Base-by-base conservation (phyloP, 2,113 vertebrate species). In the Synodontis membranacea region DNA sequence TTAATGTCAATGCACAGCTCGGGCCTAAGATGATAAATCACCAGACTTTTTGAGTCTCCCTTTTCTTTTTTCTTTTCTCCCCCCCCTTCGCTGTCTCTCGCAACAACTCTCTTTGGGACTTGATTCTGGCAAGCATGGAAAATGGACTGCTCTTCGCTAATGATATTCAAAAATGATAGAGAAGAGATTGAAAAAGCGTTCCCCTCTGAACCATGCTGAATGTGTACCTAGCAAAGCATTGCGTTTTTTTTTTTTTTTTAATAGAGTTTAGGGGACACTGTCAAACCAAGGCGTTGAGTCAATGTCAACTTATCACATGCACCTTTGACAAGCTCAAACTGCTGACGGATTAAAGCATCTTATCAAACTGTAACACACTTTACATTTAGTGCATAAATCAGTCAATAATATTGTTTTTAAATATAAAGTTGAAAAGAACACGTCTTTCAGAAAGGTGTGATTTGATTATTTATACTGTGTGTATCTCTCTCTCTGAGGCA, bases 161-260 rank as follows among this genome's bases (percentile, higher is more conserved):
- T 99, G 98, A 99, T 97, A 89, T 97, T 97, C 92, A 97, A 98
- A 99, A 99, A 98, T 98, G 96, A 98, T 97, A 97, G 96, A 97
- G 96, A 95, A 95, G 95, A 99, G 97, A 99, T 98, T 97, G 96
- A 96, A 97, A 97, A 96, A 96, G 94, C 95, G 94, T 95, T 96
- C 96, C 94, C 95, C 95, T 93, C 95, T 96, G 96, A 96, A 96
- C 95, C 96, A 95, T 93, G 93, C 95, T 95, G 96, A 96, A 96
- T 95, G 96, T 90, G 85, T 88, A 91, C 82, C 88, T 90, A 91
- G 87, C 93, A 94, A 94, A 94, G 93, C 94, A 93, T 94, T 60
- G 87, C 86, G 46, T 89, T 88, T 87, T 88, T 84, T 72, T 83
- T 88, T 89, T 89, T 78, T 75, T 83, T 82, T 87, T 91, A 91